phyloP scores from a whole-genome alignment of 2,797 vertebrate genomes.

The Ceryle rudis region DNA sequence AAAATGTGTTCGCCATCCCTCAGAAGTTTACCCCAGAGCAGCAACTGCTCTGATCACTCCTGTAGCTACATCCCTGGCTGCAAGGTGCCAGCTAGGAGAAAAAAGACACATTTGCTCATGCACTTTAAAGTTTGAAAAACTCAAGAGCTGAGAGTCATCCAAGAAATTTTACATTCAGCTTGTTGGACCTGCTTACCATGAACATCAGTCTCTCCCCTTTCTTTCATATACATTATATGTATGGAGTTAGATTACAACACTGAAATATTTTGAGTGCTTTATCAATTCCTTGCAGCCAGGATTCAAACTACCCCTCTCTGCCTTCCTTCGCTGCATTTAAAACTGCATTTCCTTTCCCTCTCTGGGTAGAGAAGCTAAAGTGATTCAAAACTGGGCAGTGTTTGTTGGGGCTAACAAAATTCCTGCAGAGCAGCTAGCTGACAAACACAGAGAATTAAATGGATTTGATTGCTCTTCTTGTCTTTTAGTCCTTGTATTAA shows the following conservation, averaged over 20 bases:
- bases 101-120: not conserved
- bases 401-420: not conserved
- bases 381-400: not conserved
- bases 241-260: not conserved
- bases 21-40: not conserved
- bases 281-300: not conserved
- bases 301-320: not conserved
- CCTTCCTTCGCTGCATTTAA: not conserved
- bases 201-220: not conserved
- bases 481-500: not conserved
- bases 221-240: accelerated
- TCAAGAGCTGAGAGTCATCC: not conserved
- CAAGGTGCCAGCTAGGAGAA: not conserved
- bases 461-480: not conserved
- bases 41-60: not conserved
- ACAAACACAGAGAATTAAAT: accelerated
- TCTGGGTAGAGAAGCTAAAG: not conserved
- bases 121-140: not conserved
- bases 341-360: not conserved
- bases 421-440: not conserved
- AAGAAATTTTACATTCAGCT: not conserved
- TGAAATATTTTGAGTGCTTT: not conserved
- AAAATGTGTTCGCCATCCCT: not conserved
- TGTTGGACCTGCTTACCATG: not conserved
- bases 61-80: not conserved